phyloP scores from a whole-genome alignment of 92 coral and sea anemone genomes.

The Phenganax stokvisi region DNA sequence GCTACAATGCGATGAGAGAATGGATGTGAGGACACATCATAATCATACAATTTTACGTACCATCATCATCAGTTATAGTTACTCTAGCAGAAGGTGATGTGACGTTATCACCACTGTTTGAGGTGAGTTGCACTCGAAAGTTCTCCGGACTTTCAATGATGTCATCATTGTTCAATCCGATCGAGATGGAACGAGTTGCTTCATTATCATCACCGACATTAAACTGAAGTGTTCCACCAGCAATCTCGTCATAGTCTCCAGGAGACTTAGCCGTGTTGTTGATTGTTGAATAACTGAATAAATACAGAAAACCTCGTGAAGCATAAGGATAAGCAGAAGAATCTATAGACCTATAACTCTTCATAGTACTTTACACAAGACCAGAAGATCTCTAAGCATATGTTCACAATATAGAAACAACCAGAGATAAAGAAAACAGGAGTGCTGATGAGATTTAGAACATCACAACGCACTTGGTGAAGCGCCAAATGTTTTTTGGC shows the following conservation, averaged over 20 bases:
- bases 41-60: not conserved
- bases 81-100: not conserved
- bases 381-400: too few species aligned
- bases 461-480: too few species aligned
- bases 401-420: too few species aligned
- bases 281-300: constrained; percentile 19
- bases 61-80: not conserved
- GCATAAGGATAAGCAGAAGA: too few species aligned
- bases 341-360: too few species aligned
- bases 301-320: not conserved
- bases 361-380: too few species aligned
- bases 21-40: too few species aligned
- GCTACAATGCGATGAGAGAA: too few species aligned
- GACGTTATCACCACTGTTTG: not conserved
- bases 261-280: constrained; percentile 29
- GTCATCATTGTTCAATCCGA: constrained; percentile 20
- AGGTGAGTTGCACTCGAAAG: constrained; percentile 6
- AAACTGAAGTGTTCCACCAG: constrained; percentile 21
- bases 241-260: constrained; percentile 28
- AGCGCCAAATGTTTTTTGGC: too few species aligned
- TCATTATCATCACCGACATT: constrained; percentile 19
- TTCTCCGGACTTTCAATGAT: not conserved
- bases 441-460: too few species aligned
- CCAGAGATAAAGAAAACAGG: too few species aligned
- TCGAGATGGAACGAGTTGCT: constrained; percentile 13